phyloP scores from a whole-genome alignment of 1,140 invertebrate species.

The Monochamus saltuarius region DNA sequence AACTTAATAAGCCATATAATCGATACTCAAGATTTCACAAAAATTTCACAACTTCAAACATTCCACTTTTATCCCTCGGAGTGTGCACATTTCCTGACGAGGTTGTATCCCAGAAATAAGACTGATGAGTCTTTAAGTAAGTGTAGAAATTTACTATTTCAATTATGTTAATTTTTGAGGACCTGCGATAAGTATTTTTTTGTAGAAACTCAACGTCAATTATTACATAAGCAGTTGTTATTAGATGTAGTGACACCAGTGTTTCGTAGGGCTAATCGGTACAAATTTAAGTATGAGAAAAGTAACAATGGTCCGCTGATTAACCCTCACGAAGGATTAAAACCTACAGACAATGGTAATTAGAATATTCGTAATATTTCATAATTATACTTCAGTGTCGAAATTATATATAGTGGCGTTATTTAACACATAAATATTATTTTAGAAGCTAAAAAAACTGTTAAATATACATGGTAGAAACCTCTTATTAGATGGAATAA shows the following conservation, averaged over 20 bases:
- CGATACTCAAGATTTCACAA: constrained; percentile 13
- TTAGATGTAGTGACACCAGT: constrained; percentile 67
- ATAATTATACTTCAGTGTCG: neutral
- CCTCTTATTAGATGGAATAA: neutral
- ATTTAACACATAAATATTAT: neutral
- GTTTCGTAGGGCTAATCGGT: constrained; percentile 70
- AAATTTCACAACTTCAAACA: constrained; percentile 54
- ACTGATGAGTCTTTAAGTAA: constrained; percentile 57
- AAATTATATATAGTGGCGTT: neutral
- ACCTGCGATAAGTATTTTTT: constrained; percentile 32
- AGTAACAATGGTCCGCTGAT: constrained; percentile 59
- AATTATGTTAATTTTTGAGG: constrained; percentile 25
- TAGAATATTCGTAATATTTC: constrained; percentile 6
- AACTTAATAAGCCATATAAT: constrained; percentile 44
- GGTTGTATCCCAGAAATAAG: constrained; percentile 65
- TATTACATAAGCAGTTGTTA: constrained; percentile 68
- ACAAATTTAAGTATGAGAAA: constrained; percentile 58
- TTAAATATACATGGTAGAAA: too few species aligned
- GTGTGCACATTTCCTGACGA: constrained; percentile 74
- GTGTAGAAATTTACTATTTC: constrained; percentile 14
- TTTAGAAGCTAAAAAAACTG: too few species aligned
- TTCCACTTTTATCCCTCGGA: constrained; percentile 65
- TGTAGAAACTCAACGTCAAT: constrained; percentile 63
- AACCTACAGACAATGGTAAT: constrained; percentile 41
- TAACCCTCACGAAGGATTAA: constrained; percentile 66